Percentiles rank a stretch among this genome's conserved stretches.
phyloP scores from a whole-genome alignment of 2,113 vertebrate genomes.

The Ictalurus punctatus region DNA sequence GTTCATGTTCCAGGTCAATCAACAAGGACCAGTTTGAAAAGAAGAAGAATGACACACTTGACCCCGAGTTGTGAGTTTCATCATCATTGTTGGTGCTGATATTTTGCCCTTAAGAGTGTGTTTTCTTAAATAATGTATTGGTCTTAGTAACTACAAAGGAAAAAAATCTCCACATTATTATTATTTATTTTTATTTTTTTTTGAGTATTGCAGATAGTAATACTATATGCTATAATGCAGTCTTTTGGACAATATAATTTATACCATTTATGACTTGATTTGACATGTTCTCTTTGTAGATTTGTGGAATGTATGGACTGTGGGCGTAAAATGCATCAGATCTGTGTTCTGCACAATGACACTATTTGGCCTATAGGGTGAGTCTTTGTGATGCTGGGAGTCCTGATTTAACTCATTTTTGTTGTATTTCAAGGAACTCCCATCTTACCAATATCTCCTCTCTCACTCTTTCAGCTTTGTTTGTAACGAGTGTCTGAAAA shows the following conservation, averaged over 20 bases:
- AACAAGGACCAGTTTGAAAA: slow-evolving; percentile 99
- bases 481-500: slow-evolving; percentile 94
- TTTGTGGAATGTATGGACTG: slow-evolving; percentile 98
- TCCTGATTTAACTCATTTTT: background rate
- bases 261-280: background rate
- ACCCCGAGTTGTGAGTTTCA: slow-evolving; percentile 89
- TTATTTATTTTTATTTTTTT: no score
- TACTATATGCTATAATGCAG: background rate
- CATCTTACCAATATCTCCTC: background rate
- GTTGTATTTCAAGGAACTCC: background rate
- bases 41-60: slow-evolving; percentile 98
- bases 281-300: slow-evolving; percentile 66
- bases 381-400: slow-evolving; percentile 51
- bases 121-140: background rate
- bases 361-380: slow-evolving; percentile 95
- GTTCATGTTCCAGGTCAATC: slow-evolving; percentile 81
- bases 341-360: slow-evolving; percentile 95
- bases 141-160: background rate
- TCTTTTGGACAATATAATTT: no score
- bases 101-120: background rate
- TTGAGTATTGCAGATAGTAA: background rate
- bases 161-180: background rate
- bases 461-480: slow-evolving; percentile 77
- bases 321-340: slow-evolving; percentile 98
- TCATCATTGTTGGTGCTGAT: background rate